These are phyloP conservation scores for Eulemur rufifrons DNA, from an alignment of 2,113 vertebrate species.

Conservation along the genomic window DNA sequence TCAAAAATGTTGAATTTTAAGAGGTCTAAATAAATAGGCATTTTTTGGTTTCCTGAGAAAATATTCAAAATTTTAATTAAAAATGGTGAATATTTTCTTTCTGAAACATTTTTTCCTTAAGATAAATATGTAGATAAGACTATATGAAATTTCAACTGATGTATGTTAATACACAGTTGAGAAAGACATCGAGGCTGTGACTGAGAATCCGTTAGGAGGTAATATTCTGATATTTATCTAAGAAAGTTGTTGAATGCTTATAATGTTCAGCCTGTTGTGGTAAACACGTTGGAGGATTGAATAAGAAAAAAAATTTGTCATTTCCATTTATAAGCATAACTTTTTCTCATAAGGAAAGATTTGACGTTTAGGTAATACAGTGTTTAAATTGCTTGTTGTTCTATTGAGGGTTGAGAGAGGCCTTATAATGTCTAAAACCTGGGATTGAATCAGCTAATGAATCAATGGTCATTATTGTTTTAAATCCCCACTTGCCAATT, in stretches of 20 bases:
- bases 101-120: not conserved
- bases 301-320: not conserved
- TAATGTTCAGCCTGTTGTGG: not conserved
- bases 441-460: not conserved
- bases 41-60: constrained; percentile 9
- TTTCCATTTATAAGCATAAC: not conserved
- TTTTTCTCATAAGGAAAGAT: not conserved
- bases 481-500: constrained; percentile 7
- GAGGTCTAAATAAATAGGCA: not conserved
- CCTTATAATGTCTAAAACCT: not conserved
- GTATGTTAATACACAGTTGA: not conserved
- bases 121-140: not conserved
- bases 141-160: not conserved
- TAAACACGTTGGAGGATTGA: not conserved
- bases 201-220: not conserved
- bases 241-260: not conserved
- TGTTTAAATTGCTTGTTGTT: not conserved
- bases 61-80: not conserved
- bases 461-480: not conserved
- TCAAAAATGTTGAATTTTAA: not conserved
- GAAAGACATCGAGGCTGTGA: not conserved
- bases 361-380: not conserved
- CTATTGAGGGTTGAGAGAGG: not conserved
- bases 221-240: not conserved
- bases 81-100: not conserved